Evolutionary conservation across 2,888 invertebrate genomes (phyloP), one percentile per base, ranked within the genome.

Genomic region (Tipula vernalis): DNA sequence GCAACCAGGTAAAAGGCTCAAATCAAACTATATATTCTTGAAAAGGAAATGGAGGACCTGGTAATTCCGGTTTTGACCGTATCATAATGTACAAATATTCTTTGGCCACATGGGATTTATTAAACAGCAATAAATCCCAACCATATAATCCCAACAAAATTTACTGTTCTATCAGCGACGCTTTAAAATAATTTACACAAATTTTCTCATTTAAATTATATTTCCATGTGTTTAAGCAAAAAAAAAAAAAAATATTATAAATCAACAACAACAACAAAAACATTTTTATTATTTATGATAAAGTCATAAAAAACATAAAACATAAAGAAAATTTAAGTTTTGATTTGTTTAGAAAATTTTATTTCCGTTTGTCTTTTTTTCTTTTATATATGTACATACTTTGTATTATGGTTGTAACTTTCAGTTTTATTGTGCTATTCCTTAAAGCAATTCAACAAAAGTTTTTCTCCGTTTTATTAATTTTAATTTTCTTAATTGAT

Each of bases 401-500:
- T 71, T 71, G 28, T 71, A 28, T 71, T 71, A 28, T 28, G 1
- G 1, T 39, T 71, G 28, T 28, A 71, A 71, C 71, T 71, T 71
- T 71, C 28, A 18, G 28, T 71, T 71, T 71, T 6, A 28, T 71
- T 71, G 28, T 71, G 18, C 28, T 51, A 8, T 28, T 71, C 18
- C 71, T 71, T 71, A 28, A 18, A 28, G 28, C 28, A 28, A 39
- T 4, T 2, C 71, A 18, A 28, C 28, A 71, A 71, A 71, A 71
- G 28, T 71, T 71, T 57, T 57, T n/a, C 51, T 51, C 28, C 71
- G 28, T 71, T 71, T 39, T 71, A 71, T 71, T 71, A 71, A 71
- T 71, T 71, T 71, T 71, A 71, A 71, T 71, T 71, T 71, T 71
- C 71, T 71, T 71, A 71, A 71, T 71, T 71, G 71, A 71, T 71